A percentile compares a stretch with the other conserved stretches of the same genome.
Conservation (phyloP, 2,888 invertebrate species). For the Spilosoma lubricipeda region DNA sequence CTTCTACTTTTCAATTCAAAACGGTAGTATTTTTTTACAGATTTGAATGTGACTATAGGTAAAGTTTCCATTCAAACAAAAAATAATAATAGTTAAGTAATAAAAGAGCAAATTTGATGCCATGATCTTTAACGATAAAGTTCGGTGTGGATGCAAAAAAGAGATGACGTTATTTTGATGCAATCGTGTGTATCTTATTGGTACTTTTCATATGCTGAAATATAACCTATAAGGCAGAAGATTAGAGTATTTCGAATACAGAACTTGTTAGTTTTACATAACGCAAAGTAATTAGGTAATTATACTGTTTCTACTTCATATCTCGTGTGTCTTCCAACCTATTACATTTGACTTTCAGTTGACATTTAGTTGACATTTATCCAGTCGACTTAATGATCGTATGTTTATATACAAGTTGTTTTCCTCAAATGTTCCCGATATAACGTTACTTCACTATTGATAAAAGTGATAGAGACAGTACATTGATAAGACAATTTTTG, state of each 20-base stretch:
- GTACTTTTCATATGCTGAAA: not conserved
- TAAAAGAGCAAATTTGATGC: too few species aligned
- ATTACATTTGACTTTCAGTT: conserved; percentile 48
- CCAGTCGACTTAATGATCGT: conserved; percentile 27
- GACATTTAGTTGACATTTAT: conserved; percentile 62
- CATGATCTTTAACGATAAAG: not conserved
- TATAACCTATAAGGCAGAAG: not conserved
- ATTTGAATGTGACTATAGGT: too few species aligned
- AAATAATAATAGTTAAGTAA: too few species aligned
- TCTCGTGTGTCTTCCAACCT: conserved; percentile 12
- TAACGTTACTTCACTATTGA: conserved; percentile 7
- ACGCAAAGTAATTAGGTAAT: not conserved
- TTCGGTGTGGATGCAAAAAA: not conserved
- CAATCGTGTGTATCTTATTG: not conserved
- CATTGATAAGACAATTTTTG: too few species aligned
- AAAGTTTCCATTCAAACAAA: too few species aligned
- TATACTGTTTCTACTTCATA: not conserved
- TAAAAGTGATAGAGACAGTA: not conserved
- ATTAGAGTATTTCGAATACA: not conserved
- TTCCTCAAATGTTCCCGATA: conserved; percentile 26
- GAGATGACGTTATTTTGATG: not conserved
- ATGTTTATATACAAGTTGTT: conserved; percentile 41
- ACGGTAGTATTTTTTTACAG: too few species aligned
- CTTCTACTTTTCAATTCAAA: too few species aligned
- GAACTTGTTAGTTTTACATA: not conserved